These are phyloP conservation scores for Trissolcus brochymenae DNA, from an alignment of 2,888 invertebrate genomes.

Conservation along the genomic window DNA sequence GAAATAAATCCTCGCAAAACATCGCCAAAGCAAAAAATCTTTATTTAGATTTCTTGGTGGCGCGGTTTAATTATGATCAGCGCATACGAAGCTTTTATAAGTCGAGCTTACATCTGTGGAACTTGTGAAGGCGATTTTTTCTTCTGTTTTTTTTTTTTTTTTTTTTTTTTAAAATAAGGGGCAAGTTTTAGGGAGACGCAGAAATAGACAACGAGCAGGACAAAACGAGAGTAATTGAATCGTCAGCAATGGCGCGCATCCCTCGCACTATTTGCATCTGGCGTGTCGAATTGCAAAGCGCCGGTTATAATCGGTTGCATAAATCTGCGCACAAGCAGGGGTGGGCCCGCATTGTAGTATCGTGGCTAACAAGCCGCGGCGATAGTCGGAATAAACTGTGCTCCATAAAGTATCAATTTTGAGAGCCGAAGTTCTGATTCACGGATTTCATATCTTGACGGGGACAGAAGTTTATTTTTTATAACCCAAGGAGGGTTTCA, in stretches of 20 bases:
- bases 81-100: not conserved
- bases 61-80: not conserved
- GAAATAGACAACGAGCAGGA: slow-evolving; percentile 32
- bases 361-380: slow-evolving; percentile 32
- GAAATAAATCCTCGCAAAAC: no score
- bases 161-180: not conserved
- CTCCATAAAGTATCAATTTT: not conserved
- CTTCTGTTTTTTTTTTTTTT: not conserved
- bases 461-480: not conserved
- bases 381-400: slow-evolving; percentile 23
- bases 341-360: slow-evolving; percentile 28
- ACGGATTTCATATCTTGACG: not conserved
- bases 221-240: slow-evolving; percentile 63
- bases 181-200: slow-evolving; percentile 12
- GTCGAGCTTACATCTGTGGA: slow-evolving; percentile 12
- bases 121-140: not conserved
- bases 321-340: slow-evolving; percentile 57
- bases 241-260: slow-evolving; percentile 61
- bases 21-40: not conserved
- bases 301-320: slow-evolving; percentile 64
- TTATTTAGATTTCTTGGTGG: not conserved
- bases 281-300: slow-evolving; percentile 62
- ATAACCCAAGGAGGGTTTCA: no score
- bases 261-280: slow-evolving; percentile 61
- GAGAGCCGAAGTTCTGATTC: not conserved